phyloP scores from a whole-genome alignment of 2,113 vertebrate species.

The Anguilla rostrata region DNA sequence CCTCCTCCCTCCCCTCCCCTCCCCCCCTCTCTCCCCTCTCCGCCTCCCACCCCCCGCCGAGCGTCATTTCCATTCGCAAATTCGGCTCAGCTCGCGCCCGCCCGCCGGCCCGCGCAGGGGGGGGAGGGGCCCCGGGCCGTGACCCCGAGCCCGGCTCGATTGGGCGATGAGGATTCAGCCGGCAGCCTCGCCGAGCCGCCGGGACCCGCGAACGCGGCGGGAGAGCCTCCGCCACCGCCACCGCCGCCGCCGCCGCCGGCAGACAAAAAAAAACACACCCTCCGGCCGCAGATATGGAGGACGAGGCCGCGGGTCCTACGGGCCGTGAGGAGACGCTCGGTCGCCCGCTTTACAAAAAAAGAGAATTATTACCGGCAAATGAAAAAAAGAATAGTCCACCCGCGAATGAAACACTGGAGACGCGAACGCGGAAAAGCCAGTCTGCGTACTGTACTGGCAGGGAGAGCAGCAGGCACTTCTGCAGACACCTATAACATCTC shows the following conservation, averaged over 20 bases:
- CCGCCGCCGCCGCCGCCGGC: no score
- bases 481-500: background rate
- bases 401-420: background rate
- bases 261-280: background rate
- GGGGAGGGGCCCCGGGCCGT: background rate
- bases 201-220: constrained; percentile 1
- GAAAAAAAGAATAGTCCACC: background rate
- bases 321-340: background rate
- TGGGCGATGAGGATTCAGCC: constrained; percentile 26
- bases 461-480: no score
- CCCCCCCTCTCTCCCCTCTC: no score
- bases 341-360: background rate
- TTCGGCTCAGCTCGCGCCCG: background rate
- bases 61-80: constrained; percentile 6
- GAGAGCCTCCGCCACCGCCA: background rate
- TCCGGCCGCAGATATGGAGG: no score
- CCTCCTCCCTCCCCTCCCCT: no score
- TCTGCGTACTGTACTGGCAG: no score
- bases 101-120: background rate
- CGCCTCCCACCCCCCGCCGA: background rate
- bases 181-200: constrained; percentile 17
- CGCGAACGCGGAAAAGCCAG: background rate
- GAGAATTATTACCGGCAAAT: background rate
- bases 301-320: no score
- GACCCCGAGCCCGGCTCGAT: constrained; percentile 19